phyloP scores from a whole-genome alignment of 2,888 invertebrate genomes.

The Yponomeuta sedellus region DNA sequence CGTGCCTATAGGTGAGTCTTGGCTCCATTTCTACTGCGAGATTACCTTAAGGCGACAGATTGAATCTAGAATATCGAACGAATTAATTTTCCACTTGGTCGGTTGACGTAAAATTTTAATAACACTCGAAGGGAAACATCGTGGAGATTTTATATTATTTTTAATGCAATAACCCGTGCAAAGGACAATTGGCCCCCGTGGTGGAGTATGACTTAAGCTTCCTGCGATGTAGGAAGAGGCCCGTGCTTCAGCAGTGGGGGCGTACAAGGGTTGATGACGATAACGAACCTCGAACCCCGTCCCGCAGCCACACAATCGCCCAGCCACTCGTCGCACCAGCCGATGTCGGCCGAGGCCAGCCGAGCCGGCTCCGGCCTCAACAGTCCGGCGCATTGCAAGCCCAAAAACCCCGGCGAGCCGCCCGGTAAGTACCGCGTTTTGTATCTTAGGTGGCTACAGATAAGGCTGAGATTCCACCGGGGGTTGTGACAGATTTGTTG shows the following conservation, averaged over 20 bases:
- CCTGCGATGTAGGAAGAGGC: no score
- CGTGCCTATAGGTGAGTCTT: conserved; percentile 64
- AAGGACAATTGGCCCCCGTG: no score
- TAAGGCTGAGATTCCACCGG: neutral
- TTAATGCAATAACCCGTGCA: no score
- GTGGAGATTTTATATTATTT: no score
- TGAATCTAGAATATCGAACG: neutral
- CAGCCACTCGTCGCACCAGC: conserved; percentile 58
- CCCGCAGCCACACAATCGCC: conserved; percentile 57
- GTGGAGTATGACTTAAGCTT: no score
- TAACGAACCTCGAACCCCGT: neutral
- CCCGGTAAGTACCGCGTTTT: conserved; percentile 50
- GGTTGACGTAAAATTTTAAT: neutral
- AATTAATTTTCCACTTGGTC: neutral
- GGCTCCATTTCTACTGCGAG: no score
- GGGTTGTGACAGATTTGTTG: neutral
- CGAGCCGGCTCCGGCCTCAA: conserved; percentile 66
- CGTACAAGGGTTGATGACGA: no score
- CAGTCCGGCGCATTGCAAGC: conserved; percentile 56
- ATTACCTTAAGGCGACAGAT: no score
- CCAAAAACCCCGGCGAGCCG: conserved; percentile 57
- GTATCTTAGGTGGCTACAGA: neutral
- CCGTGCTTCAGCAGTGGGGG: no score
- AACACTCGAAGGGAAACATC: no score
- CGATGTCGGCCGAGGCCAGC: conserved; percentile 70